Evolutionary conservation across 2,797 vertebrate genomes (phyloP).

Genomic region (Numenius phaeopus): DNA sequence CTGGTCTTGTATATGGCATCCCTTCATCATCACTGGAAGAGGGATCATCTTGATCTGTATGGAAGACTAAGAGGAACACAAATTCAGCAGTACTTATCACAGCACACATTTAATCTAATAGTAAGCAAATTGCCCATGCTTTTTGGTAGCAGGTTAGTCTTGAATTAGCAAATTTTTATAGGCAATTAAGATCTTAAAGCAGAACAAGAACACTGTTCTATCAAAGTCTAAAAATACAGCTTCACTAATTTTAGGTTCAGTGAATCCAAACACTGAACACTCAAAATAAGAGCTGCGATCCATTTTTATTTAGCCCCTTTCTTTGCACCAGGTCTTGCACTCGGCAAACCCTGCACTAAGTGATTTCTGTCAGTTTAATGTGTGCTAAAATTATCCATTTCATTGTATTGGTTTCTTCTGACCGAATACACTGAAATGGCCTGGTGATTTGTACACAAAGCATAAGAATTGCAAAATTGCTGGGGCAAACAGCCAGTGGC

Average conservation of each 20-base stretch:
- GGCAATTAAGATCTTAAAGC: background rate
- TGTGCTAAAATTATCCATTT: background rate
- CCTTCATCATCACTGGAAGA: slow-evolving; percentile 98
- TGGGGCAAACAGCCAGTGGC: background rate
- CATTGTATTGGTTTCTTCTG: background rate
- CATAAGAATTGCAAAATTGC: background rate
- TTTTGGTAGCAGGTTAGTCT: background rate
- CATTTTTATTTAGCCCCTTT: background rate
- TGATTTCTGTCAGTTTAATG: background rate
- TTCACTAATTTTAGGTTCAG: background rate
- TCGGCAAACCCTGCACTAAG: background rate
- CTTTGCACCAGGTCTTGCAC: background rate
- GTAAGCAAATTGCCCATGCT: background rate
- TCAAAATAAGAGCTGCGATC: background rate
- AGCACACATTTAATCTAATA: background rate
- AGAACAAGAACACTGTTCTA: background rate
- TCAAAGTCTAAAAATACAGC: background rate
- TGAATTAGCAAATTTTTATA: background rate
- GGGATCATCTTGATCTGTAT: slow-evolving; percentile 96
- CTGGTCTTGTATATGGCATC: slow-evolving; percentile 97
- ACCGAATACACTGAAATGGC: background rate
- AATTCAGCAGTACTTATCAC: background rate
- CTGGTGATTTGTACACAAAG: background rate
- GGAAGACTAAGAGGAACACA: slow-evolving; percentile 87
- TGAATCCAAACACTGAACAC: background rate